Conservation (phyloP, 2,888 invertebrate species). For the Caenorhabditis wallacei region DNA sequence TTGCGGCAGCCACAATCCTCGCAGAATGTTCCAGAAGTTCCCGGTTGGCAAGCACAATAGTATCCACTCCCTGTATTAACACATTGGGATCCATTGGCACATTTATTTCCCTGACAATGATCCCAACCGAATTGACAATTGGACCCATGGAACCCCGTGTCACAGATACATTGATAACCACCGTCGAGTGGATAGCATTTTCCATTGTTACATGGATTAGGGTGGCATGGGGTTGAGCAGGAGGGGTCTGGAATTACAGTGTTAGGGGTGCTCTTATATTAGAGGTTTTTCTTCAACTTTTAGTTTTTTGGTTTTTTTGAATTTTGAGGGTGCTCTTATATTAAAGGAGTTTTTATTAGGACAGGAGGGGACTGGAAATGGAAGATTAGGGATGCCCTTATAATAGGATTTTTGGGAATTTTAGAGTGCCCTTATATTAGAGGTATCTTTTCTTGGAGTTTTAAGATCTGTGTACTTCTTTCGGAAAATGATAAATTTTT, state of each 20-base stretch:
- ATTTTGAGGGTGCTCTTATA: too few species aligned
- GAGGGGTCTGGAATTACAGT: slow-evolving; percentile 32
- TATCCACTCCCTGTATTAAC: slow-evolving; percentile 96
- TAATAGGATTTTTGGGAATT: too few species aligned
- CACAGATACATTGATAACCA: slow-evolving; percentile 96
- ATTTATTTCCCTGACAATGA: slow-evolving; percentile 92
- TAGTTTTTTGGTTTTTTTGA: too few species aligned
- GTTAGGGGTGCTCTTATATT: too few species aligned
- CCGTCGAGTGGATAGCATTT: slow-evolving; percentile 85
- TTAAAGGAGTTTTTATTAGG: too few species aligned
- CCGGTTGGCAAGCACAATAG: slow-evolving; percentile 95
- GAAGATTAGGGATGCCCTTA: too few species aligned
- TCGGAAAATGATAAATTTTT: too few species aligned
- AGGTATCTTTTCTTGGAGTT: too few species aligned
- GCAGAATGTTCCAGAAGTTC: slow-evolving; percentile 94
- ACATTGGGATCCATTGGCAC: slow-evolving; percentile 97
- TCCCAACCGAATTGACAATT: slow-evolving; percentile 86
- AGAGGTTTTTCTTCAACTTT: too few species aligned
- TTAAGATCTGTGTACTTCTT: too few species aligned
- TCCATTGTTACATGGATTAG: slow-evolving; percentile 36
- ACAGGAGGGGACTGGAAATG: too few species aligned
- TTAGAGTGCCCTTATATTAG: too few species aligned
- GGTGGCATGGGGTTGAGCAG: slow-evolving; percentile 24
- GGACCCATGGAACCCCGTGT: slow-evolving; percentile 95
- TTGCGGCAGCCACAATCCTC: slow-evolving; percentile 89